These are phyloP conservation scores for Drosophila neonasuta DNA, from an alignment of 2,888 invertebrate species.

Conservation along the genomic window DNA sequence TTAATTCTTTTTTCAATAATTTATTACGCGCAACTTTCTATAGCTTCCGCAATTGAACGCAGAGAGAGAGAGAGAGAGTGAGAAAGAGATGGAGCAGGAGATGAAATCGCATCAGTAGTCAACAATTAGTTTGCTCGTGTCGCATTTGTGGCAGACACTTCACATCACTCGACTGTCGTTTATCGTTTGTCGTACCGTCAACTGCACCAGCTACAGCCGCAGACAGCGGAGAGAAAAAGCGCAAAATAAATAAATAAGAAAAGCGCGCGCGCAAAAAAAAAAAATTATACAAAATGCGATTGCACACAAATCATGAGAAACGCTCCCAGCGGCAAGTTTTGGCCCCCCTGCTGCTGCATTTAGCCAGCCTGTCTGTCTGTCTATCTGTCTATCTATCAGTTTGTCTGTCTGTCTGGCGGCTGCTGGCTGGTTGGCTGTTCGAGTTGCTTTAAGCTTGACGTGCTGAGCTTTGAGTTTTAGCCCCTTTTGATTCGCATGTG, in stretches of 20 bases:
- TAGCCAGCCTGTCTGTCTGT: conserved; percentile 47
- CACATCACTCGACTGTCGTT: conserved; percentile 56
- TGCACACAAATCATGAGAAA: conserved; percentile 64
- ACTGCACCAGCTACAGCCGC: conserved; percentile 28
- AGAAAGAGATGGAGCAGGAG: conserved; percentile 2
- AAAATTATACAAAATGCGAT: conserved; percentile 60
- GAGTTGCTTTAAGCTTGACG: conserved; percentile 50
- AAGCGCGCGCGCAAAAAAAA: conserved; percentile 12
- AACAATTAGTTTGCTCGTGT: conserved; percentile 66
- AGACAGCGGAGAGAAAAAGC: conserved; percentile 13
- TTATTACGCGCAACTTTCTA: conserved; percentile 26
- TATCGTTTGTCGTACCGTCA: conserved; percentile 48
- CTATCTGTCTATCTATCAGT: conserved; percentile 41
- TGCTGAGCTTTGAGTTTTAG: conserved; percentile 56
- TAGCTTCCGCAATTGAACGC: conserved; percentile 40
- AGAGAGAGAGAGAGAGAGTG: background rate
- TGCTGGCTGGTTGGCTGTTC: conserved; percentile 11
- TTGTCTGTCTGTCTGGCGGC: conserved; percentile 9
- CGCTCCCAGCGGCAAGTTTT: conserved; percentile 42
- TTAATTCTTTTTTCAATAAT: conserved; percentile 7
- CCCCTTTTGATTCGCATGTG: conserved; percentile 74
- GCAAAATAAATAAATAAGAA: conserved; percentile 26
- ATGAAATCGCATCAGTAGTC: conserved; percentile 47
- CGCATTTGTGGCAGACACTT: conserved; percentile 62
- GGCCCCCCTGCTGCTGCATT: conserved; percentile 50